Percentiles rank a stretch among this genome's conserved stretches.
These are phyloP conservation scores for Mellilla xanthometata DNA, from an alignment of 2,888 invertebrate genomes.

Conservation along the genomic window DNA sequence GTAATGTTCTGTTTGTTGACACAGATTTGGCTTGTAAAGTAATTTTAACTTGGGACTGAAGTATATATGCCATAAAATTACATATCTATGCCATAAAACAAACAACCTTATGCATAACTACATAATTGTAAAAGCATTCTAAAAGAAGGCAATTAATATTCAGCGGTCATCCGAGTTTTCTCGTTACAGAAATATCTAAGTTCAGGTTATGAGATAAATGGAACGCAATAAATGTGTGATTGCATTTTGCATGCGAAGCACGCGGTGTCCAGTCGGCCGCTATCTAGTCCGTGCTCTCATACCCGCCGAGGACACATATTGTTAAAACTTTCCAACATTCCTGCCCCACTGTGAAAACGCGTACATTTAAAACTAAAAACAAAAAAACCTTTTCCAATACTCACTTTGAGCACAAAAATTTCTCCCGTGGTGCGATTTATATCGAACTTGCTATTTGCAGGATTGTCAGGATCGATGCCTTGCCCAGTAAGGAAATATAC, in stretches of 20 bases:
- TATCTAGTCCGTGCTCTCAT: constrained; percentile 36
- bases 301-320: constrained; percentile 26
- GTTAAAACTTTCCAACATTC: constrained; percentile 23
- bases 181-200: constrained; percentile 52
- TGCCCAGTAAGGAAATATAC: constrained; percentile 98
- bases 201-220: constrained; percentile 51
- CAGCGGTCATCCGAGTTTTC: constrained; percentile 44
- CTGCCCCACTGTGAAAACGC: too few relatives aligned
- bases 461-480: constrained; percentile 97
- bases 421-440: constrained; percentile 97
- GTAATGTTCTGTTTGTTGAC: too few relatives aligned
- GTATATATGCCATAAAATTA: too few relatives aligned
- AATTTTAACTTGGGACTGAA: too few relatives aligned
- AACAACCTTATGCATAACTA: too few relatives aligned
- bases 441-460: constrained; percentile 97
- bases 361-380: not conserved
- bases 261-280: constrained; percentile 41
- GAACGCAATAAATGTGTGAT: constrained; percentile 59
- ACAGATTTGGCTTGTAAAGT: too few relatives aligned
- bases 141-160: constrained; percentile 47
- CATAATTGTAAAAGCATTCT: constrained; percentile 10
- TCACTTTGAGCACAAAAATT: constrained; percentile 96
- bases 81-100: too few relatives aligned
- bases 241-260: constrained; percentile 59
- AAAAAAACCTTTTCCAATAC: constrained; percentile 39